Evolutionary conservation across 1,140 invertebrate genomes (phyloP).

Genomic region (Pararge aegeria): DNA sequence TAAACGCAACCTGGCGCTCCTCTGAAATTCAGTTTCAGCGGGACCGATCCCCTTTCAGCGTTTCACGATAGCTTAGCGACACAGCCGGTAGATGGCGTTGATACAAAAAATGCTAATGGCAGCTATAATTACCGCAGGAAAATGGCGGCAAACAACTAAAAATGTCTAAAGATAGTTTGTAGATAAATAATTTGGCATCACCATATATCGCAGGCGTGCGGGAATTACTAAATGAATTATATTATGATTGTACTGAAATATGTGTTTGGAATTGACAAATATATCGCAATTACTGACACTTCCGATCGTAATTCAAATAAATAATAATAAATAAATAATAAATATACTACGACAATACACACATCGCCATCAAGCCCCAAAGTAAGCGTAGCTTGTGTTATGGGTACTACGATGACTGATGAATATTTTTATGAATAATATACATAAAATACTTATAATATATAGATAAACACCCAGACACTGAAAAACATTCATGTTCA

Average conservation of each 20-base stretch:
- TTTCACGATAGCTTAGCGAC: not conserved
- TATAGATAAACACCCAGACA: too few relatives aligned
- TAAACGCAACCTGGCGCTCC: not conserved
- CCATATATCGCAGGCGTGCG: conserved; percentile 31
- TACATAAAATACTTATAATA: too few relatives aligned
- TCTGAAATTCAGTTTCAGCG: not conserved
- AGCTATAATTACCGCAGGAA: not conserved
- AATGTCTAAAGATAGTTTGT: conserved; percentile 24
- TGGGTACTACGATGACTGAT: too few relatives aligned
- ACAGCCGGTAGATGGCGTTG: conserved; percentile 17
- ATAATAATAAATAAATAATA: too few relatives aligned
- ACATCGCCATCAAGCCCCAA: too few relatives aligned
- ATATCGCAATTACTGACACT: conserved; percentile 1
- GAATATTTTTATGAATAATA: too few relatives aligned
- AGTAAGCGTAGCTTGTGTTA: too few relatives aligned
- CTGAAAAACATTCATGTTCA: too few relatives aligned
- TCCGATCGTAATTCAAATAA: not conserved
- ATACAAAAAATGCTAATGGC: not conserved
- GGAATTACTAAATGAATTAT: conserved; percentile 35
- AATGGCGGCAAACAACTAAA: conserved; percentile 23
- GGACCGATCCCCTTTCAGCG: not conserved
- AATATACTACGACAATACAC: too few relatives aligned
- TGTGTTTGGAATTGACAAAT: conserved; percentile 23
- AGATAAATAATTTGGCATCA: conserved; percentile 42
- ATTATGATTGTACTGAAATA: conserved; percentile 31